These are phyloP conservation scores for Holacanthella duospinosa DNA, from an alignment of 2,888 invertebrate genomes.

Conservation along the genomic window DNA sequence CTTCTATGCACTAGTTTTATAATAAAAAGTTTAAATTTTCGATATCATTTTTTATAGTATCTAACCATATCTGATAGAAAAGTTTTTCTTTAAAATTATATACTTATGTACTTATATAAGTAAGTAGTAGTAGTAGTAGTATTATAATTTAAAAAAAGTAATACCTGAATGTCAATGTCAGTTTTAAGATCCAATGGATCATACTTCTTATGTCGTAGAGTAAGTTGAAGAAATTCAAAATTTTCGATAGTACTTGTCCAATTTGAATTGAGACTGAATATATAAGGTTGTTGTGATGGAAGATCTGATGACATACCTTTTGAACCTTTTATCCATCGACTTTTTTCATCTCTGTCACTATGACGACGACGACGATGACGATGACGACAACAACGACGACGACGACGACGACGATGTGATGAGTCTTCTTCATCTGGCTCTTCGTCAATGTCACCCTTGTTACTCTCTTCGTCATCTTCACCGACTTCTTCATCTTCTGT, in stretches of 20 bases:
- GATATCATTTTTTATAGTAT: too few species aligned
- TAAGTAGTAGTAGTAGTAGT: background rate
- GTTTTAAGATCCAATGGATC: constrained; percentile 29
- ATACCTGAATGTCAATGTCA: constrained; percentile 37
- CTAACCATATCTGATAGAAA: background rate
- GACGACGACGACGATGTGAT: background rate
- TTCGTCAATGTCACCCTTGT: background rate
- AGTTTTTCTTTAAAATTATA: background rate
- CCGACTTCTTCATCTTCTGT: constrained; percentile 41
- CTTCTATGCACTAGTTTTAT: too few species aligned
- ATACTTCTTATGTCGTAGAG: constrained; percentile 27
- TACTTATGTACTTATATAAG: background rate
- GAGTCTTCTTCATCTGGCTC: background rate
- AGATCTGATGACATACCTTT: background rate
- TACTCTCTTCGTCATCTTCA: background rate
- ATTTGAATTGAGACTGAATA: constrained; percentile 13
- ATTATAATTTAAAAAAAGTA: constrained; percentile 1
- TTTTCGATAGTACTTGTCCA: constrained; percentile 13
- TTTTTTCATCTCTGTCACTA: constrained; percentile 2
- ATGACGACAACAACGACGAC: too few species aligned
- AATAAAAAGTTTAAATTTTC: too few species aligned
- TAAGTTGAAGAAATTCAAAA: constrained; percentile 18
- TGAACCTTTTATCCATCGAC: background rate
- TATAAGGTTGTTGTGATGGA: constrained; percentile 1
- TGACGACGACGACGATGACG: too few species aligned